phyloP scores from a whole-genome alignment of 2,113 vertebrate species.

The Uria aalge region DNA sequence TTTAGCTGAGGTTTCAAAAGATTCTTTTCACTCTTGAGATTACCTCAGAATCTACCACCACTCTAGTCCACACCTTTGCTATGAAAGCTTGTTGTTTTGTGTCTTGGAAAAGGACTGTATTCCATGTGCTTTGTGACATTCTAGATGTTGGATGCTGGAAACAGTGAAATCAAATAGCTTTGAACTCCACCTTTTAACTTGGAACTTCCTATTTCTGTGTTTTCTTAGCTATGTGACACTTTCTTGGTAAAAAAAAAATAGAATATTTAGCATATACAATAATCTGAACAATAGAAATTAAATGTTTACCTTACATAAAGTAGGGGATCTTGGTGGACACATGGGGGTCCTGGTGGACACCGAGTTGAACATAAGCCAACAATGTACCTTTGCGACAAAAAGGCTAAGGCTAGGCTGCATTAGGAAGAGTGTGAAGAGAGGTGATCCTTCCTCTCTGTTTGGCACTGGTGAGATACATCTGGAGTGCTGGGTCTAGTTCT shows the following conservation, averaged over 20 bases:
- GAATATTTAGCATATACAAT: neutral
- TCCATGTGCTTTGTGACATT: neutral
- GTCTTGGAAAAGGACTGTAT: neutral
- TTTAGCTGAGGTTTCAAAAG: neutral
- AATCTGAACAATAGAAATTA: neutral
- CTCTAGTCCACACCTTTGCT: neutral
- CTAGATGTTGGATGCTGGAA: neutral
- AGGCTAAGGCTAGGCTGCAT: neutral
- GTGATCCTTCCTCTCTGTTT: neutral
- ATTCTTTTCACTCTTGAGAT: neutral
- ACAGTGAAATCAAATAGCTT: neutral
- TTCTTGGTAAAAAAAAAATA: neutral
- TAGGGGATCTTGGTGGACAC: neutral
- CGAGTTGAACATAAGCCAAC: neutral
- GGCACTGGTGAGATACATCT: neutral
- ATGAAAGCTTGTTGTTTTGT: neutral
- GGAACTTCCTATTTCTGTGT: neutral
- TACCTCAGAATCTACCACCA: neutral
- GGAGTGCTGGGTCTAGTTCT: neutral
- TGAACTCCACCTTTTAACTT: neutral
- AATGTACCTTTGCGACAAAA: neutral
- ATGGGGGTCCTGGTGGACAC: neutral
- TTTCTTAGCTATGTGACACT: neutral
- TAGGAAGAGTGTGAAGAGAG: neutral
- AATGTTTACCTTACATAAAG: neutral